Percentiles rank a stretch among this genome's conserved stretches.
These are phyloP conservation scores for Synergus gifuensis DNA, from an alignment of 2,888 invertebrate species.

Conservation along the genomic window DNA sequence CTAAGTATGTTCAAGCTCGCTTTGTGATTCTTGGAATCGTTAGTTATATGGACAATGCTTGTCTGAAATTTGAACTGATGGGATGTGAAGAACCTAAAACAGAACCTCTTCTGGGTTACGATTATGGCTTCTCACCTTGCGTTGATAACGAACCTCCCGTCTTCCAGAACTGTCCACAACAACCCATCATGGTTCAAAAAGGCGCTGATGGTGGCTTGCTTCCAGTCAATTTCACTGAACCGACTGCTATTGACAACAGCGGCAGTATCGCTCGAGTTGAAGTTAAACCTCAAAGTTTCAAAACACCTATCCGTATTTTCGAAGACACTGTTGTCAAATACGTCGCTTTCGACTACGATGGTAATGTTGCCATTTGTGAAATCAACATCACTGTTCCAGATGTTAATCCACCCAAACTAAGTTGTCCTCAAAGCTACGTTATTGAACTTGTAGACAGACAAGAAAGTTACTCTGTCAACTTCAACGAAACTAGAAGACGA, in stretches of 20 bases:
- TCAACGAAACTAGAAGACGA: constrained; percentile 91
- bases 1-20: constrained; percentile 95
- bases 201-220: constrained; percentile 93
- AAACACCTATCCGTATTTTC: constrained; percentile 91
- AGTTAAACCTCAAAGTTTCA: constrained; percentile 94
- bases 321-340: constrained; percentile 96
- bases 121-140: constrained; percentile 95
- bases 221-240: constrained; percentile 95
- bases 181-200: constrained; percentile 92
- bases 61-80: constrained; percentile 96
- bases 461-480: constrained; percentile 93
- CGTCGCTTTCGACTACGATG: constrained; percentile 97
- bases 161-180: constrained; percentile 97
- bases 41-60: constrained; percentile 97
- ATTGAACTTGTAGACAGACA: constrained; percentile 94
- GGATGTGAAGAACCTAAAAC: constrained; percentile 93
- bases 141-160: constrained; percentile 97
- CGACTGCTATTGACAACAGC: constrained; percentile 96
- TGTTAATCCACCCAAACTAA: constrained; percentile 92
- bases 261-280: constrained; percentile 96
- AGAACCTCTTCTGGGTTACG: constrained; percentile 93
- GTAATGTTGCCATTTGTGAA: constrained; percentile 97
- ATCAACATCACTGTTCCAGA: constrained; percentile 97
- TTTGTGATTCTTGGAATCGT: constrained; percentile 97
- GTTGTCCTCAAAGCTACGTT: constrained; percentile 96